These are phyloP conservation scores for Elachura formosa DNA, from an alignment of 2,113 vertebrate species.

Conservation along the genomic window DNA sequence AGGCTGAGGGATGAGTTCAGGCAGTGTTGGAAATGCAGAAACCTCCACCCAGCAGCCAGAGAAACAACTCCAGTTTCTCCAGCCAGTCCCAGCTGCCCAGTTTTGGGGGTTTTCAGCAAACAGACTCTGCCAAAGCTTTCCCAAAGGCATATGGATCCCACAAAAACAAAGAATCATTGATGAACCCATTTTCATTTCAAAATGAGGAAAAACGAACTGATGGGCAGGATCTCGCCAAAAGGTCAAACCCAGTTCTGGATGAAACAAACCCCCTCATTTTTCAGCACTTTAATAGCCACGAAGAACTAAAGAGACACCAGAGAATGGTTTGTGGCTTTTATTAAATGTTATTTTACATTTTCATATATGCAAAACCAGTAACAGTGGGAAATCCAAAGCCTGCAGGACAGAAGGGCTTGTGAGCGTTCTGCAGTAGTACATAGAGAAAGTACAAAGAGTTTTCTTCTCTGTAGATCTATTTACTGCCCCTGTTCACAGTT, in stretches of 20 bases:
- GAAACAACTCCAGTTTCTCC: background rate
- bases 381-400: background rate
- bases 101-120: background rate
- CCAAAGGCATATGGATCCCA: rapidly evolving
- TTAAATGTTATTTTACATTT: background rate
- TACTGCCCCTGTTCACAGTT: background rate
- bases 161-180: background rate
- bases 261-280: background rate
- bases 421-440: background rate
- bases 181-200: background rate
- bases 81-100: background rate
- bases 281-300: background rate
- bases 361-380: background rate
- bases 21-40: background rate
- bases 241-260: rapidly evolving
- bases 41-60: background rate
- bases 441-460: background rate
- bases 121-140: background rate
- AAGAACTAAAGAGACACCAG: background rate
- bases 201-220: background rate
- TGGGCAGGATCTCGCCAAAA: background rate
- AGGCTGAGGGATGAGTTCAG: background rate
- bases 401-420: background rate
- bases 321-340: background rate
- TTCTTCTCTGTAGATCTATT: background rate